phyloP scores from a whole-genome alignment of 2,113 vertebrate species.

The Octodon degus region DNA sequence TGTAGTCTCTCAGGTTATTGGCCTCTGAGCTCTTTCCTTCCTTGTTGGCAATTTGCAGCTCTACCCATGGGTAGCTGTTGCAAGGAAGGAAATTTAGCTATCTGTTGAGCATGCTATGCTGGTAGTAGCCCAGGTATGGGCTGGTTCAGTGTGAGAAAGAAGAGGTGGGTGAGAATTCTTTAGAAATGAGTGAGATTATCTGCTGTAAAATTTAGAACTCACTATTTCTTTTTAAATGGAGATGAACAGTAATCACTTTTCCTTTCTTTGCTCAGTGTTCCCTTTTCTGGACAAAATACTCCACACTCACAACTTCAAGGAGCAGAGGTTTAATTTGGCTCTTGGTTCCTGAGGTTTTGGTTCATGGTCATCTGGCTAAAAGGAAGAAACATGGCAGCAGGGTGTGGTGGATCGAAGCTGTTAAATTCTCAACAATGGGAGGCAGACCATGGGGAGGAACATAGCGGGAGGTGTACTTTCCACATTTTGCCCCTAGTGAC shows the following conservation, averaged over 20 bases:
- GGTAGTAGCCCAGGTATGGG: not conserved
- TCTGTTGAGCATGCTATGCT: not conserved
- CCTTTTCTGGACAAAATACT: not conserved
- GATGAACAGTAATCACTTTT: not conserved
- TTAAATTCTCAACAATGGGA: not conserved
- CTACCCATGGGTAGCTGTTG: not conserved
- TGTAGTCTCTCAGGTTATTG: not conserved
- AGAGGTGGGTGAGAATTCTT: not conserved
- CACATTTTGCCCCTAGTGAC: not conserved
- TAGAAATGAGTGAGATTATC: not conserved
- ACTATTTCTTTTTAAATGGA: conserved; percentile 2
- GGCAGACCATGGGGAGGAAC: not conserved
- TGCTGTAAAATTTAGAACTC: conserved; percentile 4
- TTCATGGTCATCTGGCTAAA: not conserved
- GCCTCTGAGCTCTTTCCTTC: not conserved
- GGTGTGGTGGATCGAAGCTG: not conserved
- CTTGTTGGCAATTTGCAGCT: not conserved
- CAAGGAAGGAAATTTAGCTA: not conserved
- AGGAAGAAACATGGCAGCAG: not conserved
- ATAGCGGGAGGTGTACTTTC: not conserved
- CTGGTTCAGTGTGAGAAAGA: not conserved
- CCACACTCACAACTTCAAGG: not conserved
- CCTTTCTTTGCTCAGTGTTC: not conserved
- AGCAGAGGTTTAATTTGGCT: not conserved
- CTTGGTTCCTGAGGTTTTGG: not conserved